Percentiles rank a stretch among this genome's conserved stretches.
These are phyloP conservation scores for Drosophila austrosaltans DNA, from an alignment of 2,888 invertebrate species.

Conservation along the genomic window DNA sequence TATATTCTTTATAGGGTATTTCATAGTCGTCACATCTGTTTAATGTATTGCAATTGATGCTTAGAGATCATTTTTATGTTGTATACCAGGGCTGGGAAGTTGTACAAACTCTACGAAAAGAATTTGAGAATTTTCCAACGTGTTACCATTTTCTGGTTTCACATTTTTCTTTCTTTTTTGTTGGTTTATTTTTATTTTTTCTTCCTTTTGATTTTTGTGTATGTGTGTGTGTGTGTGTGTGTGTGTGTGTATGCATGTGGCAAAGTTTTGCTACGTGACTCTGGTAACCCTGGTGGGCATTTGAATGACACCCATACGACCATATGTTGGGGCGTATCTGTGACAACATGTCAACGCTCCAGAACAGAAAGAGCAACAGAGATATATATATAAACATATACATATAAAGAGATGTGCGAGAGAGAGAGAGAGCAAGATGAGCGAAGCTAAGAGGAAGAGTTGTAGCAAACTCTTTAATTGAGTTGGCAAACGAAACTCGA, in stretches of 20 bases:
- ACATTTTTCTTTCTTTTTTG: not conserved
- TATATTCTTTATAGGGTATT: not conserved
- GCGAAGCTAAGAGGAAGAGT: not conserved
- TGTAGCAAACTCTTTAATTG: conserved; percentile 35
- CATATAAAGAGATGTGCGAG: not conserved
- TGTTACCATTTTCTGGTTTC: not conserved
- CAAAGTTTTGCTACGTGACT: conserved; percentile 29
- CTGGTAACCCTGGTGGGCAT: conserved; percentile 33
- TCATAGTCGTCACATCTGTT: not conserved
- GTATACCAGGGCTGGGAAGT: not conserved
- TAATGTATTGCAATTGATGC: not conserved
- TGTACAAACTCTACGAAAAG: no score
- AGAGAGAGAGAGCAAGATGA: not conserved
- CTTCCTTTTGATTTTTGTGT: not conserved
- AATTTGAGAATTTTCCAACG: not conserved
- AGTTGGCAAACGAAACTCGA: conserved; percentile 34
- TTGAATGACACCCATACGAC: conserved; percentile 22
- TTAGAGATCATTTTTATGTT: conserved; percentile 5
- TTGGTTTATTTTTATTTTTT: not conserved
- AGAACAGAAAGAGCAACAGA: not conserved
- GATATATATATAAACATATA: no score
- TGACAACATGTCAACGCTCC: conserved; percentile 3
- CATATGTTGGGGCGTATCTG: conserved; percentile 18
- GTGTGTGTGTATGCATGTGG: conserved; percentile 18
- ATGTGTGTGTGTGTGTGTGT: conserved; percentile 5